A percentile compares a stretch with the other conserved stretches of the same genome.
phyloP scores from a whole-genome alignment of 1,140 invertebrate species.

The Hydropsyche tenuis region DNA sequence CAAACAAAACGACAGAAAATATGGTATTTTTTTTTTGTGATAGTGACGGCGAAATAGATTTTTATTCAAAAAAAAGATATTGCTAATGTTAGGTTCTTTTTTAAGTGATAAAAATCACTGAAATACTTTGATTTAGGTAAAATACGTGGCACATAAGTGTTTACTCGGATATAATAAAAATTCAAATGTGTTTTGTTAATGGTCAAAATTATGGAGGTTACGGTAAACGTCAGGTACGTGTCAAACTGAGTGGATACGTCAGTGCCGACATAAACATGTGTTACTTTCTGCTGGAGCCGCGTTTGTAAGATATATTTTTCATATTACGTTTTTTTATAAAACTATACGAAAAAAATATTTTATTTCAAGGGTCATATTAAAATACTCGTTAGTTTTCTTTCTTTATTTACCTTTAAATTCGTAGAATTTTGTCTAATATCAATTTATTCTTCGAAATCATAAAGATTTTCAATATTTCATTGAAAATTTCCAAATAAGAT shows the following conservation, averaged over 20 bases:
- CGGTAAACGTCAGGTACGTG: not conserved
- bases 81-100: too few relatives aligned
- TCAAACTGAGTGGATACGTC: too few relatives aligned
- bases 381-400: not conserved
- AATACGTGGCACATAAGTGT: too few relatives aligned
- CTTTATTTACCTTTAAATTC: not conserved
- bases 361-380: not conserved
- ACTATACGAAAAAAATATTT: not conserved
- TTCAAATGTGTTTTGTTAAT: too few relatives aligned
- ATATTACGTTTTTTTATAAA: not conserved
- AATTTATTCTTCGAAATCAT: not conserved
- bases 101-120: too few relatives aligned
- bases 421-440: not conserved
- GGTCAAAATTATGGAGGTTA: not conserved
- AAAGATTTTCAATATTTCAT: not conserved
- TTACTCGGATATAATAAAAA: too few relatives aligned
- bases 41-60: too few relatives aligned
- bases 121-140: too few relatives aligned
- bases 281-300: not conserved
- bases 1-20: too few relatives aligned
- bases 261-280: slow-evolving; percentile 7
- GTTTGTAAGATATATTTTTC: not conserved
- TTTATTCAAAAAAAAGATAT: too few relatives aligned
- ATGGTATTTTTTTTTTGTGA: too few relatives aligned
- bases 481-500: not conserved